Percentiles rank a stretch among this genome's conserved stretches.
phyloP scores from a whole-genome alignment of 2,113 vertebrate genomes.

The Coptodon rendalli region DNA sequence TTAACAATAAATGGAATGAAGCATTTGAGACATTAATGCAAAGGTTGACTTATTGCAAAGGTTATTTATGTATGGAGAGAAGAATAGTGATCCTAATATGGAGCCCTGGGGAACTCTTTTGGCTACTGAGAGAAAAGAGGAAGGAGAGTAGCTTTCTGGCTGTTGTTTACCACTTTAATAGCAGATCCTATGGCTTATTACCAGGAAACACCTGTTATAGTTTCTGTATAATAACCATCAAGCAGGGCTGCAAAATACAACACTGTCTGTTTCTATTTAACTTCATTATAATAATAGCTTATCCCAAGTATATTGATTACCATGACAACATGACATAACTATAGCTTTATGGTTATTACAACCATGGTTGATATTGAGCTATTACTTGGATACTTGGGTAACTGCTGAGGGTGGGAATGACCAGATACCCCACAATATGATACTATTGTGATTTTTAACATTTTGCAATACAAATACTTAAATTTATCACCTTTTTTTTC shows the following conservation, averaged over 20 bases:
- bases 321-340: not conserved
- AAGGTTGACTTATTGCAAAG: not conserved
- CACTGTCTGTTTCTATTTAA: not conserved
- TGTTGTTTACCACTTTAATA: not conserved
- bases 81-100: not conserved
- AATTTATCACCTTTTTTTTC: not conserved
- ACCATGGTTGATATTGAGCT: not conserved
- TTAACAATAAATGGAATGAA: not conserved
- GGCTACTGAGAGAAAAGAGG: not conserved
- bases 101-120: not conserved
- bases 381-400: not conserved
- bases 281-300: not conserved
- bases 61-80: not conserved
- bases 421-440: not conserved
- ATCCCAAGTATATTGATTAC: not conserved
- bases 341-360: not conserved
- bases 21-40: not conserved
- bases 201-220: not conserved
- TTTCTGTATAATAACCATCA: not conserved
- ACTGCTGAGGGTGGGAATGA: not conserved
- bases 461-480: not conserved
- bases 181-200: not conserved
- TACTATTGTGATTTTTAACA: not conserved
- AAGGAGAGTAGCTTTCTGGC: not conserved
- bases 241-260: not conserved